phyloP scores from a whole-genome alignment of 1,140 invertebrate species.

The Lerema accius region DNA sequence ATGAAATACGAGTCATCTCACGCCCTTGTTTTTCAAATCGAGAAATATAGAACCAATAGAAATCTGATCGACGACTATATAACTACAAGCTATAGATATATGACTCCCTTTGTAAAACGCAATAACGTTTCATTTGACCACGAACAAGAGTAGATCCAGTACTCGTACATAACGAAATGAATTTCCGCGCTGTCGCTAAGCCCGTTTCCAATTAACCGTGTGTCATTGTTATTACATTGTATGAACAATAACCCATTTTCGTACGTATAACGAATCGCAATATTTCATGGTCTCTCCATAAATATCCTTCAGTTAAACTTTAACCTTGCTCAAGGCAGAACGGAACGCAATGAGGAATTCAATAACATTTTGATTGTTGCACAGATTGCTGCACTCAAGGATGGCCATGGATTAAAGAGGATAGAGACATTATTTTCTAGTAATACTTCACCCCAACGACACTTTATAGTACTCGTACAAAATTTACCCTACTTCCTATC shows the following conservation, averaged over 20 bases:
- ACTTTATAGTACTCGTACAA: no score
- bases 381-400: constrained; percentile 20
- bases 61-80: no score
- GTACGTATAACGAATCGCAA: constrained; percentile 36
- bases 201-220: constrained; percentile 15
- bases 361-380: constrained; percentile 49
- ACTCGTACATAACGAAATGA: constrained; percentile 5
- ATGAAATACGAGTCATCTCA: no score
- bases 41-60: no score
- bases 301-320: constrained; percentile 51
- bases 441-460: no score
- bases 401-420: neutral
- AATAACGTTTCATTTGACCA: no score
- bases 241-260: constrained; percentile 45
- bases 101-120: no score
- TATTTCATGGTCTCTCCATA: constrained; percentile 42
- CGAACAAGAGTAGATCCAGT: no score
- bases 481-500: no score
- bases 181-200: constrained; percentile 5
- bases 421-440: no score
- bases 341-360: constrained; percentile 48
- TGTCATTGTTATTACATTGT: constrained; percentile 17
- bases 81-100: no score
- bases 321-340: constrained; percentile 47
- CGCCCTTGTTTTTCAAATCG: no score